phyloP scores from a whole-genome alignment of 1,140 invertebrate species.

The Brachionus rotundiformis region DNA sequence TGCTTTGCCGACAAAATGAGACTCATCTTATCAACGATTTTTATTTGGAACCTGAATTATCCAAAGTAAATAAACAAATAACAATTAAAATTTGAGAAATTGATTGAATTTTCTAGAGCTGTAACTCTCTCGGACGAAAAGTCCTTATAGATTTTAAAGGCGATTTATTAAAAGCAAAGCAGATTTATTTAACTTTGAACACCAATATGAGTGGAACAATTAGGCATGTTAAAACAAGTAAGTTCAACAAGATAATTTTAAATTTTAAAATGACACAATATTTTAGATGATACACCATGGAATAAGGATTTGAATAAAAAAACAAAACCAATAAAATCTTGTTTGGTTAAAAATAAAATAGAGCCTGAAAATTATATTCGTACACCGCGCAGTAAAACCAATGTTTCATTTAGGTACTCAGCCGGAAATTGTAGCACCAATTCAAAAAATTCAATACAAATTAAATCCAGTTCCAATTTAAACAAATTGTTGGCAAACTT shows the following conservation, averaged over 20 bases:
- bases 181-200: conserved; percentile 11
- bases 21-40: conserved; percentile 37
- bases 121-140: background rate
- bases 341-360: conserved; percentile 14
- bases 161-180: conserved; percentile 44
- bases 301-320: background rate
- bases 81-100: too few species aligned
- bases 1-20: conserved; percentile 3
- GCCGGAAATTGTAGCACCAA: background rate
- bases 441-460: background rate
- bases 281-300: conserved; percentile 35
- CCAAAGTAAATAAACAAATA: background rate
- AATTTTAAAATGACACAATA: background rate
- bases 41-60: background rate
- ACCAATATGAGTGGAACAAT: conserved; percentile 24
- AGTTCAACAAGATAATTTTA: background rate
- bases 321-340: conserved; percentile 22
- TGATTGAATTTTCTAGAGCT: conserved; percentile 3
- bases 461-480: conserved; percentile 13
- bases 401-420: background rate
- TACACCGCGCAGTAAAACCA: background rate
- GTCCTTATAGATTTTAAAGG: conserved; percentile 29
- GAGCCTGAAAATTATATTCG: background rate
- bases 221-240: conserved; percentile 43
- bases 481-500: conserved; percentile 13